Evolutionary conservation across 2,888 invertebrate species (phyloP).

Genomic region (Stenolophus ochropezus): DNA sequence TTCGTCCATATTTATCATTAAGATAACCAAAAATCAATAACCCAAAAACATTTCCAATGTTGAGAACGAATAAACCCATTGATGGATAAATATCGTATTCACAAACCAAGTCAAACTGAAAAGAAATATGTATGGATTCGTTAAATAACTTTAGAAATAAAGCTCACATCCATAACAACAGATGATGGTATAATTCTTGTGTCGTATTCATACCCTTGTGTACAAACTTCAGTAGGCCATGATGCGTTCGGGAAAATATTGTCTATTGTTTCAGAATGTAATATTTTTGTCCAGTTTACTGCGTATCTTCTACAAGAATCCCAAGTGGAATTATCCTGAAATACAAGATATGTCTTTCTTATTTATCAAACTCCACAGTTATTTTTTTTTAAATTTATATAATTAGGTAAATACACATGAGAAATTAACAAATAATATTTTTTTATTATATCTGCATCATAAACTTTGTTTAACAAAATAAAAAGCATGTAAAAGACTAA

Average conservation of each 20-base stretch:
- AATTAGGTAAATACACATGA: too few species aligned
- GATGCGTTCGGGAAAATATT: too few species aligned
- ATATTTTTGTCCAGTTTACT: background rate
- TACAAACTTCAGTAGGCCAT: constrained; percentile 82
- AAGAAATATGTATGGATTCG: too few species aligned
- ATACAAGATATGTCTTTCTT: too few species aligned
- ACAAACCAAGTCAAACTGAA: constrained; percentile 92
- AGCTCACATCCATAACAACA: constrained; percentile 88
- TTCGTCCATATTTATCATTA: constrained; percentile 91
- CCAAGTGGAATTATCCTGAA: background rate
- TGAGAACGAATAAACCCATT: constrained; percentile 88
- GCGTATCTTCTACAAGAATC: constrained; percentile 82
- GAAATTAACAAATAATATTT: too few species aligned
- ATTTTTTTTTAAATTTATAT: too few species aligned
- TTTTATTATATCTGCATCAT: too few species aligned
- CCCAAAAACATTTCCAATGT: constrained; percentile 91
- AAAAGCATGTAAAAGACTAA: too few species aligned
- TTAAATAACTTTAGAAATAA: too few species aligned
- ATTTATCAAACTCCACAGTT: too few species aligned
- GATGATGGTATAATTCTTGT: constrained; percentile 82
- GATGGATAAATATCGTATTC: constrained; percentile 91
- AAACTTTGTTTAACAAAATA: too few species aligned
- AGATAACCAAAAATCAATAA: constrained; percentile 91
- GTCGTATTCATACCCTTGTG: constrained; percentile 88
- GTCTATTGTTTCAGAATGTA: too few species aligned